Conservation (phyloP, 1,140 invertebrate genomes). For the Brachionus rubens region DNA sequence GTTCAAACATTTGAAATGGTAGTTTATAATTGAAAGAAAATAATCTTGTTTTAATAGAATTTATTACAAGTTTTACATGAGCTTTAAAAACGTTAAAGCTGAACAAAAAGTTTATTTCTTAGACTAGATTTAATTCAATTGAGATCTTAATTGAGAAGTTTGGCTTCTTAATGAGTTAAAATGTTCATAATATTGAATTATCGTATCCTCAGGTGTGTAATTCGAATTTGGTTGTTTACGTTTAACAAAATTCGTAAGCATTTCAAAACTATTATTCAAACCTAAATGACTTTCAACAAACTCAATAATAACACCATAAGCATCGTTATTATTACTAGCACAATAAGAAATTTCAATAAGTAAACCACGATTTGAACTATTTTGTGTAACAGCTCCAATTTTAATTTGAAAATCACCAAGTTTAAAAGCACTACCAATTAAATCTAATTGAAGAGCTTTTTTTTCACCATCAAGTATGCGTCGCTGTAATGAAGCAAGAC, state of each 20-base stretch:
- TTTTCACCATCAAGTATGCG: slow-evolving; percentile 16
- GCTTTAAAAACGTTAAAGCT: no score
- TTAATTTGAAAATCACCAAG: slow-evolving; percentile 44
- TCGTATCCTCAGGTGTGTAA: slow-evolving; percentile 43
- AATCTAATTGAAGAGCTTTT: slow-evolving; percentile 15
- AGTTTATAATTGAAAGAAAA: no score
- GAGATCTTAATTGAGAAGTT: slow-evolving; percentile 29
- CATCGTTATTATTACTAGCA: slow-evolving; percentile 42
- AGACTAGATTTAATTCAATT: not conserved
- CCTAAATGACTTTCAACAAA: slow-evolving; percentile 41
- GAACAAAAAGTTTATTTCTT: no score
- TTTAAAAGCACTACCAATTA: slow-evolving; percentile 33
- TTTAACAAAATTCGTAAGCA: slow-evolving; percentile 39
- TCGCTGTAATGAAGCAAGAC: slow-evolving; percentile 26
- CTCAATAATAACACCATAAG: slow-evolving; percentile 40
- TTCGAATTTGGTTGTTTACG: not conserved
- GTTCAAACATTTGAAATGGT: no score
- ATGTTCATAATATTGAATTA: slow-evolving; percentile 45
- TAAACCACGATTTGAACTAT: slow-evolving; percentile 36
- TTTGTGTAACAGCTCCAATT: slow-evolving; percentile 40
- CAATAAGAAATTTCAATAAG: slow-evolving; percentile 31
- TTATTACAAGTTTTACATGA: no score
- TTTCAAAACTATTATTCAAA: slow-evolving; percentile 14
- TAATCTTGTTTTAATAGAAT: no score
- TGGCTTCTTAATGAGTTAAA: slow-evolving; percentile 33